phyloP scores from a whole-genome alignment of 1,140 invertebrate species.

The Euwallacea fornicatus region DNA sequence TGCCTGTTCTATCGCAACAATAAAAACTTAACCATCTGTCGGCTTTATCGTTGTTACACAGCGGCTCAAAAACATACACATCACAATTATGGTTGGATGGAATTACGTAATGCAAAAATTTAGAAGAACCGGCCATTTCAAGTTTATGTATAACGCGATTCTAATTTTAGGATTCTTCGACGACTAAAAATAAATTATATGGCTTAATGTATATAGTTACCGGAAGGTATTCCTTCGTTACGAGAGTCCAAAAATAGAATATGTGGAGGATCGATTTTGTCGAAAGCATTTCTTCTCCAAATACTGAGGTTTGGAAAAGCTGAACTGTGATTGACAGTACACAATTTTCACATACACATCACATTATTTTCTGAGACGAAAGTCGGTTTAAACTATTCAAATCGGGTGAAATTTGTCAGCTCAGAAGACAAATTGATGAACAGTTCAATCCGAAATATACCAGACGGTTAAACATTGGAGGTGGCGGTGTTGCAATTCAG shows the following conservation, averaged over 20 bases:
- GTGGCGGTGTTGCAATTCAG: too few species aligned
- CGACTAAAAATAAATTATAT: conserved; percentile 28
- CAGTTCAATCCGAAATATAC: too few species aligned
- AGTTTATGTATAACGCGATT: conserved; percentile 6
- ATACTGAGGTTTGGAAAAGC: not conserved
- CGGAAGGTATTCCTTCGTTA: conserved; percentile 6
- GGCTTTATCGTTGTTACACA: not conserved
- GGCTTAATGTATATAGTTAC: conserved; percentile 3
- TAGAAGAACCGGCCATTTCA: not conserved
- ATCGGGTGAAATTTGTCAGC: too few species aligned
- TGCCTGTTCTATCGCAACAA: conserved; percentile 9
- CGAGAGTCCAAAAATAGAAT: too few species aligned
- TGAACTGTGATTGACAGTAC: not conserved
- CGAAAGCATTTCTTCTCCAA: too few species aligned
- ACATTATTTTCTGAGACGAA: too few species aligned
- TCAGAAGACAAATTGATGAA: too few species aligned
- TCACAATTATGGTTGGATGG: too few species aligned
- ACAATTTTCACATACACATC: not conserved
- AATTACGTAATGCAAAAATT: not conserved
- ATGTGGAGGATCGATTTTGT: too few species aligned
- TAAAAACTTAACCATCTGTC: conserved; percentile 22
- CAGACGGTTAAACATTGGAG: too few species aligned
- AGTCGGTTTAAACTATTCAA: too few species aligned
- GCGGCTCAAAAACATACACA: not conserved
- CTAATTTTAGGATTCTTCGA: conserved; percentile 25